Evolutionary conservation across 2,888 invertebrate species (phyloP), one percentile per base, ranked within the genome.

Genomic region (Mythimna impura): DNA sequence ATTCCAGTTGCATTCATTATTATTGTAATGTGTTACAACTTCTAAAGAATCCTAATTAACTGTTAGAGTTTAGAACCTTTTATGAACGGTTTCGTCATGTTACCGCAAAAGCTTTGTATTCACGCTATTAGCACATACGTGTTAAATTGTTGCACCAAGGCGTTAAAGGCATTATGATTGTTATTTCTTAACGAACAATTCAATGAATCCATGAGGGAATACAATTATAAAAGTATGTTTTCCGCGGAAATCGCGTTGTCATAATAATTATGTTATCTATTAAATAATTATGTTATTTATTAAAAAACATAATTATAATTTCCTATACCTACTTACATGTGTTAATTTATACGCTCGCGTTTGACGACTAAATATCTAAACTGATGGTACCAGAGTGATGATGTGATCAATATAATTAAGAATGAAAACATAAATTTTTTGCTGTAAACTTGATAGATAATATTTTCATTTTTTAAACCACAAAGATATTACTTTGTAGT

Each of bases 71-170:
- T 82, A 77, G 76, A 78, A 71, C 43, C 75, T 65, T 67, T 76
- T 80, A 77, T 84, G 85, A 74, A 66, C 68, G 43, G 60, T 85
- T 76, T 79, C 76, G 52, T 66, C 69, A 79, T 52, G 25, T 40
- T 58, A 69, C 64, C n/a, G 71, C 72, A 50, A 72, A 69, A 66
- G 61, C 73, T 71, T 79, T 83, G 83, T 85, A n/a, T 60, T 62
- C 30, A 1, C 20, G 5, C 63, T 69, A 73, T 83, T 83, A 85
- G 79, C 83, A 85, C 69, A 3, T 67, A 70, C 12, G 54, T 74
- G 83, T 75, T 67, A 83, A 71, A 70, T 76, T 66, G 54, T 82
- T 62, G 69, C 61, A 30, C 34, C 54, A 57, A 63, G 25, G 66
- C 60, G 68, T 70, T 25, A 71, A 69, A 61, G 22, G 25, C 47